phyloP scores from a whole-genome alignment of 2,888 invertebrate species.

The Phania funesta region DNA sequence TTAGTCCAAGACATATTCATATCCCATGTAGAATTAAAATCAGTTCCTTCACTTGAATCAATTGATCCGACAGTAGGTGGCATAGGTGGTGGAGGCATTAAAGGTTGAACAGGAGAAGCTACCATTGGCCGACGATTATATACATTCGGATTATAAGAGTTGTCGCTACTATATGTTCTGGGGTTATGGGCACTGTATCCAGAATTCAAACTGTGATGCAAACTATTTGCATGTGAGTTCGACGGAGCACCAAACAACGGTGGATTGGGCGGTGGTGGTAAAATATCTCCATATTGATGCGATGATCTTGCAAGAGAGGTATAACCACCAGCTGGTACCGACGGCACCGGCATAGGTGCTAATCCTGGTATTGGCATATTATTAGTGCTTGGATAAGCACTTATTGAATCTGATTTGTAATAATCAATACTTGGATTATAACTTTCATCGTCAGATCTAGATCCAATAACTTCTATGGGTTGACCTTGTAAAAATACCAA shows the following conservation, averaged over 20 bases:
- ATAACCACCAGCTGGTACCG: slow-evolving; percentile 73
- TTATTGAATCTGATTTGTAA: slow-evolving; percentile 80
- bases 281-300: slow-evolving; percentile 69
- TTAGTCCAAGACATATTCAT: slow-evolving; percentile 81
- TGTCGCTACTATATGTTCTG: slow-evolving; percentile 55
- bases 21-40: slow-evolving; percentile 80
- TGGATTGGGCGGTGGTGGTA: slow-evolving; percentile 68
- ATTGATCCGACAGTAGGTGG: slow-evolving; percentile 75
- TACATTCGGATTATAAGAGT: slow-evolving; percentile 51
- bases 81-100: slow-evolving; percentile 76
- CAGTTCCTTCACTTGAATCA: slow-evolving; percentile 72
- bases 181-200: slow-evolving; percentile 65
- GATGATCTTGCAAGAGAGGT: slow-evolving; percentile 71
- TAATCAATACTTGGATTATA: slow-evolving; percentile 80
- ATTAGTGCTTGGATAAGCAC: slow-evolving; percentile 71
- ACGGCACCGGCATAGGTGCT: slow-evolving; percentile 72
- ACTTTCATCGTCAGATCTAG: slow-evolving; percentile 82
- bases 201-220: slow-evolving; percentile 55
- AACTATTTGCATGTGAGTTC: slow-evolving; percentile 56
- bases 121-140: slow-evolving; percentile 45
- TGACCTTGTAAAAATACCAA: slow-evolving; percentile 77
- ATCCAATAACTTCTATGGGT: slow-evolving; percentile 83
- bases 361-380: slow-evolving; percentile 69
- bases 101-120: slow-evolving; percentile 69
- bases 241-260: slow-evolving; percentile 64